These are phyloP conservation scores for Drosophila meridionalis DNA, from an alignment of 2,888 invertebrate species.

Conservation along the genomic window DNA sequence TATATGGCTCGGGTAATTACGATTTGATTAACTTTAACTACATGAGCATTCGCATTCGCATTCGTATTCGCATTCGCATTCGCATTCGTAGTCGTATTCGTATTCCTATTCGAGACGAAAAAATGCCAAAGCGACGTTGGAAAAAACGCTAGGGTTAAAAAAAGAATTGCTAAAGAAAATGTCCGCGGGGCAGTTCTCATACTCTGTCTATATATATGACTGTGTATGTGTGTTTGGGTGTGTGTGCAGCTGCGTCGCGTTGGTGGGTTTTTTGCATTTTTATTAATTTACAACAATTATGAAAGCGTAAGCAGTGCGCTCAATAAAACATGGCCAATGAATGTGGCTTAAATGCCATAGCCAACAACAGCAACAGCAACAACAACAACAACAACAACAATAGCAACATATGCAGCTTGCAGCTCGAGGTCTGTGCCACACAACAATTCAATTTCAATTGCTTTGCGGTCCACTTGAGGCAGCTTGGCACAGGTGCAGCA, in stretches of 20 bases:
- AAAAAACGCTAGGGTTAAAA: conserved; percentile 60
- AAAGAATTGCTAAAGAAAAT: conserved; percentile 61
- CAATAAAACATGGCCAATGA: conserved; percentile 67
- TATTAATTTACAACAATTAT: conserved; percentile 79
- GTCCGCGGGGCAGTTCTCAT: conserved; percentile 75
- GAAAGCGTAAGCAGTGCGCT: conserved; percentile 74
- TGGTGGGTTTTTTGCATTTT: conserved; percentile 43
- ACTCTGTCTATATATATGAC: conserved; percentile 6
- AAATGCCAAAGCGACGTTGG: conserved; percentile 54
- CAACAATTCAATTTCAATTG: conserved; percentile 79
- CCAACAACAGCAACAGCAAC: conserved; percentile 26
- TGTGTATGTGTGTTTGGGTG: conserved; percentile 15
- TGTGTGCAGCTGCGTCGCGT: conserved; percentile 30
- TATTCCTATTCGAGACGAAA: conserved; percentile 31
- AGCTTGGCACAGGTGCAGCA: conserved; percentile 65
- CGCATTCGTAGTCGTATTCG: conserved; percentile 19
- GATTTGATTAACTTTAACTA: conserved; percentile 85
- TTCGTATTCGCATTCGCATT: conserved; percentile 20
- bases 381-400: conserved; percentile 36
- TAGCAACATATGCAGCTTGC: conserved; percentile 46
- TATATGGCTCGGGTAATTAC: conserved; percentile 83
- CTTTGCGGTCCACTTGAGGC: conserved; percentile 79
- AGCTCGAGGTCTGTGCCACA: conserved; percentile 56
- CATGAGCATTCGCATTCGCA: conserved; percentile 76
- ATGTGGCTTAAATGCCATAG: conserved; percentile 60